phyloP scores from a whole-genome alignment of 1,140 invertebrate species.

The Xylocopa sonorina region DNA sequence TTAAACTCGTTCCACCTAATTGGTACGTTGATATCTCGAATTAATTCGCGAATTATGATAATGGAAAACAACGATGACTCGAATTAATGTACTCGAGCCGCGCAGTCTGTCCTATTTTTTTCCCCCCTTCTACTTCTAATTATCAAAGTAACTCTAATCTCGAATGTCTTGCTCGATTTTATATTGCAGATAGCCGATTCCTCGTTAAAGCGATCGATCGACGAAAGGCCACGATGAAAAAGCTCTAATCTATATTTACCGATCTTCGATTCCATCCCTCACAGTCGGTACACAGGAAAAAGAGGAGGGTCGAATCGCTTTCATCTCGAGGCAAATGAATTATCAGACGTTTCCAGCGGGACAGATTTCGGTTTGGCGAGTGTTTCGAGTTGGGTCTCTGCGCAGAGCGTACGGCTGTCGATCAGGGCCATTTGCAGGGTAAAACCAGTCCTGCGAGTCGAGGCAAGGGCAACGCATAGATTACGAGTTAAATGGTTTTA shows the following conservation, averaged over 20 bases:
- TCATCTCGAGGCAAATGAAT: background rate
- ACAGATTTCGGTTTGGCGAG: background rate
- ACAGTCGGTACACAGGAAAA: background rate
- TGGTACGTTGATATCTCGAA: background rate
- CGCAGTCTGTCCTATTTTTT: too few relatives aligned
- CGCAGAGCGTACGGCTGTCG: background rate
- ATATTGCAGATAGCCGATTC: too few relatives aligned
- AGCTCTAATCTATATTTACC: background rate
- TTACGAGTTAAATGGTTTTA: constrained; percentile 33
- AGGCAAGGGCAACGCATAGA: constrained; percentile 35
- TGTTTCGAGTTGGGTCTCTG: background rate
- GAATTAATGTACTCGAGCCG: too few relatives aligned
- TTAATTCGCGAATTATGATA: background rate
- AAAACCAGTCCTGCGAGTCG: constrained; percentile 35
- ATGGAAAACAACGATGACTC: too few relatives aligned
- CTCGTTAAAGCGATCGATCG: too few relatives aligned
- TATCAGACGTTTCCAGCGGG: constrained; percentile 10
- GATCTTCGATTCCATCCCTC: background rate
- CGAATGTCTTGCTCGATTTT: too few relatives aligned
- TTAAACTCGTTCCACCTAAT: too few relatives aligned
- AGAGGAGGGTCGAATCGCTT: background rate
- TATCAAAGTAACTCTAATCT: too few relatives aligned
- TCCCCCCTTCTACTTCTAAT: too few relatives aligned
- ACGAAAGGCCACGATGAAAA: too few relatives aligned
- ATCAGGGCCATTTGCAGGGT: constrained; percentile 3